Base-by-base conservation (phyloP, 2,888 invertebrate species). In the Lacanobia wlatinum region DNA sequence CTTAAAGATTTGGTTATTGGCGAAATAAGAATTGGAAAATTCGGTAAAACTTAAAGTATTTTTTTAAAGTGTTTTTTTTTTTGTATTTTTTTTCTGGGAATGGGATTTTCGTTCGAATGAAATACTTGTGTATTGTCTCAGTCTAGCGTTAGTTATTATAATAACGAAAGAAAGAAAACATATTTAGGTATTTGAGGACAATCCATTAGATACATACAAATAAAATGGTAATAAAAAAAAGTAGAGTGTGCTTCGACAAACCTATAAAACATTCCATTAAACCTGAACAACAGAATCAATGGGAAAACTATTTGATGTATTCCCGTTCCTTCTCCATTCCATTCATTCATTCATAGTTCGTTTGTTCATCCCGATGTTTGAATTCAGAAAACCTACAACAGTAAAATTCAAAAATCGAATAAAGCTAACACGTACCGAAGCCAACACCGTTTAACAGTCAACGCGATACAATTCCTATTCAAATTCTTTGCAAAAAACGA, bases 401-500 rank as follows among this genome's bases (percentile, higher is more conserved):
- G 12, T 52, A 4, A 58, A 62, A 78, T 78, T 78, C 46, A 4
- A 78, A 78, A 78, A 38, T 56, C 50, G n/a, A 77, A 74, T 61
- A 58, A 46, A 40, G 43, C 61, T 62, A 46, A 34, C 55, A 78
- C 50, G 52, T 56, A n/a, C 18, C 18, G n/a, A 53, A 43, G 34
- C 12, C 16, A 2, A 53, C 34, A 61, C 50, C 48, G 67, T 52
- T n/a, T 74, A 64, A n/a, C 16, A 64, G 23, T 7, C 28, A n/a
- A 65, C 52, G 53, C 6, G 48, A 40, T 58, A 67, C 53, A 23
- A 46, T 58, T 40, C 23, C 64, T 23, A 65, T 73, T 68, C 65
- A 34, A 55, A 40, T 65, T 58, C 40, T 23, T 50, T 50, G n/a
- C 5, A 73, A 78, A 85, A 85, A 85, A 79, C 50, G 83, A 74